These are phyloP conservation scores for Caenorhabditis macrosperma DNA, from an alignment of 2,888 invertebrate genomes.

Conservation along the genomic window DNA sequence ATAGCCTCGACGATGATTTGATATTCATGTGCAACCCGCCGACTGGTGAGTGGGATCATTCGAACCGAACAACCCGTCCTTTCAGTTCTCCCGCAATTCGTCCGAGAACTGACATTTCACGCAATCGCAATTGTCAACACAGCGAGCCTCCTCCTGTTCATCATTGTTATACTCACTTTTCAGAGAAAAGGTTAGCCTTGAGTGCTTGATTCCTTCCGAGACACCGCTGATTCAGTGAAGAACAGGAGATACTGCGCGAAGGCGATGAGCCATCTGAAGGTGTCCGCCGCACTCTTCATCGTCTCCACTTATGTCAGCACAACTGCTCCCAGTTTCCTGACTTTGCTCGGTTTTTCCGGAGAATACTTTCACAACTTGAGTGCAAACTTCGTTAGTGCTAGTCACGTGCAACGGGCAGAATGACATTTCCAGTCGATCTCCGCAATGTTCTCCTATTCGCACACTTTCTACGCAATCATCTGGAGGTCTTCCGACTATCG, in stretches of 20 bases:
- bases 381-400: background rate
- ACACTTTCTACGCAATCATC: constrained; percentile 50
- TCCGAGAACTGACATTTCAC: background rate
- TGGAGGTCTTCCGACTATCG: constrained; percentile 50
- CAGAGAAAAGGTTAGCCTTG: constrained; percentile 16
- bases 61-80: background rate
- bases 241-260: constrained; percentile 11
- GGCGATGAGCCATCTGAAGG: constrained; percentile 32
- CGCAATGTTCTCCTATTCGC: constrained; percentile 43
- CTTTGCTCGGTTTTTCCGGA: constrained; percentile 14
- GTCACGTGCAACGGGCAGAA: background rate
- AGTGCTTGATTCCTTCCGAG: too few relatives aligned
- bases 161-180: constrained; percentile 9
- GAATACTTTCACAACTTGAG: constrained; percentile 13
- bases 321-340: constrained; percentile 4
- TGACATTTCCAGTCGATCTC: constrained; percentile 9
- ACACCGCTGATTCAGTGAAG: constrained; percentile 28
- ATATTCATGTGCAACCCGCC: constrained; percentile 22
- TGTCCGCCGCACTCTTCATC: constrained; percentile 34
- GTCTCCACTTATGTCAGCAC: constrained; percentile 31
- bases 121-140: constrained; percentile 8
- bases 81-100: background rate
- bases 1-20: background rate
- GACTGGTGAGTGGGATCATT: background rate
- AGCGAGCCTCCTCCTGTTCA: background rate